Conservation (phyloP, 2,113 vertebrate species). For the Artemisiospiza belli region DNA sequence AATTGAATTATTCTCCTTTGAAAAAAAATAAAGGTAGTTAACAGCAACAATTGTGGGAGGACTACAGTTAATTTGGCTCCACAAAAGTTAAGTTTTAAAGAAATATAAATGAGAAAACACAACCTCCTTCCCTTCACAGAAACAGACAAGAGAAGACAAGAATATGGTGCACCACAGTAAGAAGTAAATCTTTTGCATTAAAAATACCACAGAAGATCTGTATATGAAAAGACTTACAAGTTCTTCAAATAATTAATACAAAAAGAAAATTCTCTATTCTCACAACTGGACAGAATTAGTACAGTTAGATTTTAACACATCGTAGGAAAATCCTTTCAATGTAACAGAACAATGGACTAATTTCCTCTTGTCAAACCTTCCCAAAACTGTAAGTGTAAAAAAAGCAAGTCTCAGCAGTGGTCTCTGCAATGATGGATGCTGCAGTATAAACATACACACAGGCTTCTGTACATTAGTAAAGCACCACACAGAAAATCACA, state of each 20-base stretch:
- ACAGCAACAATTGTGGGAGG: background rate
- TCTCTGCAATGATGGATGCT: background rate
- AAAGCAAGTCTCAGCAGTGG: background rate
- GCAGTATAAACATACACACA: background rate
- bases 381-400: background rate
- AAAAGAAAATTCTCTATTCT: conserved; percentile 29
- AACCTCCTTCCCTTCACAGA: background rate
- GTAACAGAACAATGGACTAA: background rate
- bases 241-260: conserved; percentile 59
- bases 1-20: background rate
- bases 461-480: background rate
- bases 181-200: conserved; percentile 42
- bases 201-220: background rate
- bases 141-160: background rate
- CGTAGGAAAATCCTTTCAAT: background rate
- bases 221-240: background rate
- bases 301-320: background rate
- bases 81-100: conserved; percentile 1
- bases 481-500: background rate
- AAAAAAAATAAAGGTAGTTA: background rate
- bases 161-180: background rate
- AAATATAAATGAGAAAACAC: background rate
- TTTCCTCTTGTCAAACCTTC: background rate
- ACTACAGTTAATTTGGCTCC: background rate
- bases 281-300: background rate